Conservation (phyloP, 2,113 vertebrate genomes). For the Galeopterus variegatus region DNA sequence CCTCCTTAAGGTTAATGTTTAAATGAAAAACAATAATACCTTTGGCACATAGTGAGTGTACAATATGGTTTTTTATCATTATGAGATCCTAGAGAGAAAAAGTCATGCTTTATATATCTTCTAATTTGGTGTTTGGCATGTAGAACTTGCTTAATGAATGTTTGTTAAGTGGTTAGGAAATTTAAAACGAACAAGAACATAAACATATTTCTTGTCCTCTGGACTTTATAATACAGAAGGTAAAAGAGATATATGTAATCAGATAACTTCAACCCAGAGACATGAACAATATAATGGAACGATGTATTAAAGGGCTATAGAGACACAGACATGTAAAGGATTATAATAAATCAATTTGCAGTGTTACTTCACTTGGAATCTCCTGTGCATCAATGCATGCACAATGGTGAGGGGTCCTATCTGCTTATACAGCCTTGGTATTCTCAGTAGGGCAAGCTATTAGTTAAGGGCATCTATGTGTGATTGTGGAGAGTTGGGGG, state of each 20-base stretch:
- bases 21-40: background rate
- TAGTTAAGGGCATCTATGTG: background rate
- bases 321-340: background rate
- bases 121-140: background rate
- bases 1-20: conserved; percentile 28
- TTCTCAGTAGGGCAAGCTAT: background rate
- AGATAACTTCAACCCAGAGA: background rate
- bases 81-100: background rate
- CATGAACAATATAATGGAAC: background rate
- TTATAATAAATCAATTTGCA: background rate
- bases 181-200: background rate
- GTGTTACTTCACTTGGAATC: background rate
- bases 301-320: background rate
- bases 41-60: background rate
- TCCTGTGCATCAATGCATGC: background rate
- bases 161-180: background rate
- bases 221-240: background rate
- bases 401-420: background rate
- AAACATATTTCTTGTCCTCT: conserved; percentile 4
- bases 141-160: background rate
- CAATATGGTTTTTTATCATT: background rate
- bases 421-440: background rate
- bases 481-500: background rate
- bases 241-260: background rate
- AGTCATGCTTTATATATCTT: conserved; percentile 15